Base-by-base conservation (phyloP, 2,888 invertebrate species). In the Drosophila parthenogenetica region DNA sequence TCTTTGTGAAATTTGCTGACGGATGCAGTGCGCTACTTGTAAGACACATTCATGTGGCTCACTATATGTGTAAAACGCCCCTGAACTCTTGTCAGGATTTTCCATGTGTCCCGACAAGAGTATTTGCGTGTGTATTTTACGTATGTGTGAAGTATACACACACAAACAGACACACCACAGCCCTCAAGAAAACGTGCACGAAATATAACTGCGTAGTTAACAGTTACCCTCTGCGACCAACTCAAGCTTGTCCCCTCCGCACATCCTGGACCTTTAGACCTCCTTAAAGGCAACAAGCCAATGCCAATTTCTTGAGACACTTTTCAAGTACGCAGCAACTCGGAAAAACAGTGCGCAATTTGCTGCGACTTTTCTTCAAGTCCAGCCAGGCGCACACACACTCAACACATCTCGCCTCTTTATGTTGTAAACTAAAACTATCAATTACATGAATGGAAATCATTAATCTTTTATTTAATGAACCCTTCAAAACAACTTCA, bases 171-270 rank as follows among this genome's bases (percentile, higher is more conserved):
- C 73, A 70, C 73, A 77, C 35, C 13, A 11, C 11, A 58, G 73
- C 65, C 62, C 73, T 63, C 32, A 43, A 37, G 65, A 53, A 53
- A 68, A 81, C 81, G 75, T 66, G 79, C 66, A 58, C 69, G 55
- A 69, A 65, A 72, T 74, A 65, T 78, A 78, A 87, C 85, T 84
- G 87, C 81, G 81, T 87, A 82, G 87, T 82, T 84, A 73, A 55
- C 51, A 69, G 60, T 53, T 42, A 42, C 54, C 63, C 54, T 51
- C 49, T 29, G 25, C 37, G 22, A 48, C 50, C 29, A 29, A 42
- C 58, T 35, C 46, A 37, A 29, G 2, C 29, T 11, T 43, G 16
- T 22, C 11, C 40, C n/a, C 22, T 35, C 13, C 35, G 35, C 4
- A 32, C 3, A 16, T 29, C 42, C 55, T 43, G 25, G 8, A 29